These are phyloP conservation scores for Leptopterna dolabrata DNA, from an alignment of 2,888 invertebrate genomes.

Conservation along the genomic window DNA sequence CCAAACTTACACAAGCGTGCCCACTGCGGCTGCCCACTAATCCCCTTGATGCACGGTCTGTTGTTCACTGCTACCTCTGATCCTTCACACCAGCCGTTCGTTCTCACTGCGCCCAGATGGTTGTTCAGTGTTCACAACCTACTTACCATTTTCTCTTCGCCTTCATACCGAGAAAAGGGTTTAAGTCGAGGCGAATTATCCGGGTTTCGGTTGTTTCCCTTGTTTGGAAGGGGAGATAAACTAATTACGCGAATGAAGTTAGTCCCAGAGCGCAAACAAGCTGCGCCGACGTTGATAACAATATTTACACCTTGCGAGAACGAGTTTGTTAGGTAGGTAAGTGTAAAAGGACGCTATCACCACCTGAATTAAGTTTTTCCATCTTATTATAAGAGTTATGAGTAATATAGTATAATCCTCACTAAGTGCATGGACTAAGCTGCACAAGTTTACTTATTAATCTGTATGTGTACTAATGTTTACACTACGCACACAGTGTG, in stretches of 20 bases:
- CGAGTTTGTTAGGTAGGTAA: background rate
- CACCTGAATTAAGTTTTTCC: background rate
- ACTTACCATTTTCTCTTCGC: background rate
- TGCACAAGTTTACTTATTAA: too few relatives aligned
- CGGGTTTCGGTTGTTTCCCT: background rate
- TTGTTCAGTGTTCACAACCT: background rate
- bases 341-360: background rate
- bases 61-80: background rate
- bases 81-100: background rate
- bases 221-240: background rate
- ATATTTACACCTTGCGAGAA: background rate
- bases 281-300: background rate
- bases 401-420: background rate
- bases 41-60: background rate
- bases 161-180: background rate
- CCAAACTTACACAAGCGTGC: too few relatives aligned
- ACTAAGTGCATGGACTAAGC: too few relatives aligned
- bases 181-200: background rate
- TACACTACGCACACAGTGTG: too few relatives aligned
- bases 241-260: slow-evolving; percentile 7
- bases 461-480: too few relatives aligned
- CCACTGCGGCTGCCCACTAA: too few relatives aligned
- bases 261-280: background rate
- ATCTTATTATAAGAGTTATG: background rate
- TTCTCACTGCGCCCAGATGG: background rate